Evolutionary conservation across 2,888 invertebrate genomes (phyloP), one percentile per base, ranked within the genome.

Genomic region (Buathra laborator): DNA sequence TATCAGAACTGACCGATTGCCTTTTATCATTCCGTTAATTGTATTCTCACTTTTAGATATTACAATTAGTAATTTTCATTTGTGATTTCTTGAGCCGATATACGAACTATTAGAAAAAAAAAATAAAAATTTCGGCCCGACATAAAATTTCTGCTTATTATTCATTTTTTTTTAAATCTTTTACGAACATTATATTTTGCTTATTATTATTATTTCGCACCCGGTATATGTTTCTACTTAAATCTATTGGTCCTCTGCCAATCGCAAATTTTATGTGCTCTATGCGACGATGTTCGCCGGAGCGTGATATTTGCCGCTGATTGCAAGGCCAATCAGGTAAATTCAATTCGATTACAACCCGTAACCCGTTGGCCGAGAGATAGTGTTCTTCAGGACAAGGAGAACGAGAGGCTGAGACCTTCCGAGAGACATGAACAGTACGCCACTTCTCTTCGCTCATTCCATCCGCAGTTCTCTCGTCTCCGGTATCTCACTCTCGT

Each of bases 261-360:
- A 59, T 46, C 46, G 16, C 14, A 46, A 74, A 75, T 74, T 79
- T 79, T 4, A 32, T 19, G 43, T 12, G 51, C 56, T 29, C 9
- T 12, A 16, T 12, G 2, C 44, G 29, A 67, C 48, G 56, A 64
- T 74, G 80, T 76, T 83, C 81, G 71, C 56, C 79, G 81, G 59
- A 32, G 81, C 76, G 81, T 71, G 81, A 85, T 85, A 85, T 86
- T 86, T 85, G 79, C 66, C 84, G 87, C 81, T 86, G 87, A 87
- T 87, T 87, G 87, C 83, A 66, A 80, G 79, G 68, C 85, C 87
- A 86, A 86, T 86, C 86, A 84, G 83, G 82, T 81, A 87, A 84
- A 87, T 87, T 86, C 78, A 86, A 87, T 87, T 84, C 87, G 82
- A 87, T 87, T 86, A 84, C 81, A 80, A 70, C 14, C 64, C 56